Conservation (phyloP, 2,113 vertebrate species). For the Falco punctatus region DNA sequence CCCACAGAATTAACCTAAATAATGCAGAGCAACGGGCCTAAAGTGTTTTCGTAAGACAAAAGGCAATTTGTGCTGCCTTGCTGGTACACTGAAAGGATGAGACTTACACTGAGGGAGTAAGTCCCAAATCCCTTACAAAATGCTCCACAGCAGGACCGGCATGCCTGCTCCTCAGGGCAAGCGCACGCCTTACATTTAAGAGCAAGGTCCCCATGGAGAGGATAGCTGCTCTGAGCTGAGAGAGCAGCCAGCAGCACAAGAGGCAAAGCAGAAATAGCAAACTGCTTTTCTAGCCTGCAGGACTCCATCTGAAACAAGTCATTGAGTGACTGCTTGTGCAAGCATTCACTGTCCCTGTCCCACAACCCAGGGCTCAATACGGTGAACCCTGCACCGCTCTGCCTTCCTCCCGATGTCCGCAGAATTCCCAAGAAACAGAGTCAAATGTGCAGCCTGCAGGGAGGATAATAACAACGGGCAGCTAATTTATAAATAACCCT, state of each 20-base stretch:
- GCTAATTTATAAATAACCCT: not conserved
- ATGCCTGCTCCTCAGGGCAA: not conserved
- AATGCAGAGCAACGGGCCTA: not conserved
- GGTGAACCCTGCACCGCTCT: rapidly evolving
- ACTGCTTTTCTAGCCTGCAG: not conserved
- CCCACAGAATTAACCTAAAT: not conserved
- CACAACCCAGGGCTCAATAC: rapidly evolving
- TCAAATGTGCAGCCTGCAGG: not conserved
- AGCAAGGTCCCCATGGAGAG: not conserved
- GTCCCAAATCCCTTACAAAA: not conserved
- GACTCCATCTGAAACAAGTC: not conserved
- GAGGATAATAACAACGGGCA: not conserved
- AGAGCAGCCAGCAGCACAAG: not conserved
- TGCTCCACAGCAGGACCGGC: rapidly evolving
- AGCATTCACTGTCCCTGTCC: rapidly evolving
- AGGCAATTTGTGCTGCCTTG: rapidly evolving
- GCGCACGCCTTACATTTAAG: not conserved
- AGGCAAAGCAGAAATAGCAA: not conserved
- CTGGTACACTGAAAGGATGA: not conserved
- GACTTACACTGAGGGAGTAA: rapidly evolving
- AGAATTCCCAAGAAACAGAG: not conserved
- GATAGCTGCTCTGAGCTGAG: not conserved
- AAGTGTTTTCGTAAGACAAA: not conserved
- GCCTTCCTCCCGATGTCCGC: not conserved
- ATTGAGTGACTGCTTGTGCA: not conserved